Percentiles rank a stretch among this genome's conserved stretches.
Evolutionary conservation across 2,888 invertebrate species (phyloP).

Genomic region (Formica aserva): DNA sequence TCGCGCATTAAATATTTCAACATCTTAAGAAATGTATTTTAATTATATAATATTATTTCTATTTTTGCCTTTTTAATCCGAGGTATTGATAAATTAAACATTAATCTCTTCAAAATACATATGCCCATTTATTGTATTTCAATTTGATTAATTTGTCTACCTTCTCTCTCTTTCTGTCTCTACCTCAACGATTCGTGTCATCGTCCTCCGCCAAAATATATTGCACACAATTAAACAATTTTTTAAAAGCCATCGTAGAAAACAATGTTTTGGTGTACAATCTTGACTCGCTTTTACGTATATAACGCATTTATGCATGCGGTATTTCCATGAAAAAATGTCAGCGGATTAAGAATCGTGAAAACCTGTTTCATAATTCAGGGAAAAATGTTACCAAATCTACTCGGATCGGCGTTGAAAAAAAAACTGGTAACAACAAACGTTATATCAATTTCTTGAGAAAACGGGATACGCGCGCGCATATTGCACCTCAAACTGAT

Average conservation of each 20-base stretch:
- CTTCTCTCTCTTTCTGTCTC: neutral
- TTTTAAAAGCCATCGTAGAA: neutral
- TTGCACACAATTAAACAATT: neutral
- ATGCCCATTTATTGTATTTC: neutral
- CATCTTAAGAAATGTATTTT: neutral
- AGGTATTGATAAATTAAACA: neutral
- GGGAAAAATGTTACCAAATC: constrained; percentile 36
- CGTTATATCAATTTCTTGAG: neutral
- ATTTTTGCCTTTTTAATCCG: neutral
- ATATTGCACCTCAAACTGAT: neutral
- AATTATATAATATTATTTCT: neutral
- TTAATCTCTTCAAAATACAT: neutral
- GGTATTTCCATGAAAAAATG: constrained; percentile 35
- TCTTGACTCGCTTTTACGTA: neutral
- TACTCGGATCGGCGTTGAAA: neutral
- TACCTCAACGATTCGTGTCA: neutral
- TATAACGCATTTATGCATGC: neutral
- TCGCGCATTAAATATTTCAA: neutral
- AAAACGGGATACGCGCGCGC: neutral
- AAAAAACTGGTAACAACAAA: neutral
- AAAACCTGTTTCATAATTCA: constrained; percentile 62
- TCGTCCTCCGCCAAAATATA: neutral
- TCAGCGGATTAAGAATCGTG: constrained; percentile 7
- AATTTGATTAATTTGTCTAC: neutral
- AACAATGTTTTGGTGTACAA: neutral